Evolutionary conservation across 2,113 vertebrate species (phyloP).

Genomic region (Silurus glanis): DNA sequence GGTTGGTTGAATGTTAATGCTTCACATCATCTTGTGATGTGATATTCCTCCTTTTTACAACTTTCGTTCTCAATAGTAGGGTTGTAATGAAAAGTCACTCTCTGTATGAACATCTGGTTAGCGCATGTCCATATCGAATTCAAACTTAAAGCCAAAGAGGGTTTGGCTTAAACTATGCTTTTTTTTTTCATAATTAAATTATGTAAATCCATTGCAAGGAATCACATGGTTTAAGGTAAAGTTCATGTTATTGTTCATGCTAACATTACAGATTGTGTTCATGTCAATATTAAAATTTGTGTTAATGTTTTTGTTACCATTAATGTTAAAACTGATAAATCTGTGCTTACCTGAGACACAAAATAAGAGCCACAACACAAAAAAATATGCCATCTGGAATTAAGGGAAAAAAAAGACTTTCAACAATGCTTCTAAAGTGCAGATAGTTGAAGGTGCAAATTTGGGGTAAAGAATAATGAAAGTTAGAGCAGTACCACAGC

Average conservation of each 20-base stretch:
- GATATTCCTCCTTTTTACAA: not conserved
- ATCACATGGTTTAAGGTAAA: not conserved
- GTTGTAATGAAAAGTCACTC: not conserved
- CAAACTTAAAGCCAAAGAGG: not conserved
- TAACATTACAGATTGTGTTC: not conserved
- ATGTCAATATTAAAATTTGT: not conserved
- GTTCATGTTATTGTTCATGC: not conserved
- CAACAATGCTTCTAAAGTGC: not conserved
- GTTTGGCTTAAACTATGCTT: not conserved
- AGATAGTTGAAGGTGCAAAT: not conserved
- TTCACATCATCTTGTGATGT: not conserved
- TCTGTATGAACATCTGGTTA: not conserved
- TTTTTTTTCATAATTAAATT: not conserved
- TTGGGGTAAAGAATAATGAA: constrained; percentile 45
- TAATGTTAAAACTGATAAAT: not conserved
- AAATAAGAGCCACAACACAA: not conserved
- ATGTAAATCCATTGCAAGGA: too few species aligned
- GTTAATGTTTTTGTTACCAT: too few species aligned
- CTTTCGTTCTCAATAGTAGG: too few species aligned
- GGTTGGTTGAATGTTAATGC: not conserved
- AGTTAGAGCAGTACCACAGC: constrained; percentile 48
- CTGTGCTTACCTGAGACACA: not conserved
- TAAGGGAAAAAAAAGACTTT: not conserved
- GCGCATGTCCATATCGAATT: not conserved
- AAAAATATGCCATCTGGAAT: not conserved